Evolutionary conservation across 1,140 invertebrate genomes (phyloP), one percentile per base, ranked within the genome.

Genomic region (Neoseiulus cucumeris): DNA sequence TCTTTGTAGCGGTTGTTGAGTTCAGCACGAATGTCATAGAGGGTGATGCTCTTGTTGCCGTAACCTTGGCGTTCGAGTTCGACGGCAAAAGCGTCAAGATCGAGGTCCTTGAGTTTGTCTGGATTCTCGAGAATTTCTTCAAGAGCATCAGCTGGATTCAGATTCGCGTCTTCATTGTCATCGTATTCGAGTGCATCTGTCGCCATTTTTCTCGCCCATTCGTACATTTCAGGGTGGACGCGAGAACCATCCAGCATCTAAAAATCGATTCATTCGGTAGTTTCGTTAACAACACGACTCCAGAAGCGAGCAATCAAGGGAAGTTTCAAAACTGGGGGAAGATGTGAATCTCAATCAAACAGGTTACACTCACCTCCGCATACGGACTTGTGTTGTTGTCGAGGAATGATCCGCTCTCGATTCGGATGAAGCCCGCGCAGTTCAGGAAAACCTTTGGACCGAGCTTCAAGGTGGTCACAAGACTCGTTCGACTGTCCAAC

Each of bases 131-230:
- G 76, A 72, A 98, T 98, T 77, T 98, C 94, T 72, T 98, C 93
- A 0, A 99, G 76, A 18, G 95, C 94, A 2, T 89, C 89, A 0
- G 92, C 91, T 0, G 94, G 92, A 80, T 98, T 96, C n/a, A 77
- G 78, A 68, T 82, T 80, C 69, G 80, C 77, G 39, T 79, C 79
- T 68, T 91, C 89, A 72, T 93, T 90, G 71, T 95, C 91, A 70
- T 98, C 94, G 70, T 97, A 96, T 70, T 99, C 96, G 12, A 98
- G 77, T 7, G 96, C 96, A 79, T 99, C 96, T 0, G 98, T 91
- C 2, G 95, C 96, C 94, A 99, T 99, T 79, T 99, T 99, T 22
- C 93, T 78, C 0, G 96, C 96, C 94, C 94, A 98, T 75, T 98
- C 95, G 72, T 98, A 99, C 0, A 91, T 93, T 77, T 99, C 96